A percentile compares a stretch with the other conserved stretches of the same genome.
These are phyloP conservation scores for Aricia artaxerxes DNA, from an alignment of 2,888 invertebrate species.

Conservation along the genomic window DNA sequence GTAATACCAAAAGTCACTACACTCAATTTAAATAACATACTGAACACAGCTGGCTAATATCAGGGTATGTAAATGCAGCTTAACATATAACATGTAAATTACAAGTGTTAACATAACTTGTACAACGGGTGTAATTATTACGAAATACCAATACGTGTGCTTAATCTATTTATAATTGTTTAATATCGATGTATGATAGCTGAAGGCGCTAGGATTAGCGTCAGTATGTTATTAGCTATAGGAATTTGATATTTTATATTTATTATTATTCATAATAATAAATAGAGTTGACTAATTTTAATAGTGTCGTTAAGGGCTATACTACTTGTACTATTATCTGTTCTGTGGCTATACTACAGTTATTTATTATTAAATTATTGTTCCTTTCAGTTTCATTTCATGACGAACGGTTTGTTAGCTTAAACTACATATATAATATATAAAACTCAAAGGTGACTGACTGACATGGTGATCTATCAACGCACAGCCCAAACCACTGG, in stretches of 20 bases:
- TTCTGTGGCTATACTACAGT: no score
- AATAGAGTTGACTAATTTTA: background rate
- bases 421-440: no score
- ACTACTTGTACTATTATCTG: no score
- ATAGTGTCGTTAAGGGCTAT: no score
- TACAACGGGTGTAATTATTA: background rate
- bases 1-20: background rate
- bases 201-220: slow-evolving; percentile 9
- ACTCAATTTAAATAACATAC: background rate
- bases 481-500: no score
- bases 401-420: no score
- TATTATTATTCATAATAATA: background rate
- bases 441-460: no score
- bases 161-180: slow-evolving; percentile 26
- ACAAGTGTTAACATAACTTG: background rate
- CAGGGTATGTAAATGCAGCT: background rate
- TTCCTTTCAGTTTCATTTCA: no score
- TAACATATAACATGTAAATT: slow-evolving; percentile 1
- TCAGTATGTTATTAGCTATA: slow-evolving; percentile 31
- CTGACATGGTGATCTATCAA: no score
- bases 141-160: slow-evolving; percentile 1
- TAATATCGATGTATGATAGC: slow-evolving; percentile 15
- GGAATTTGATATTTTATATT: background rate
- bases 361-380: no score
- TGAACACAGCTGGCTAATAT: slow-evolving; percentile 1